Base-by-base conservation (phyloP, 2,113 vertebrate genomes). In the Lophochroa leadbeateri region DNA sequence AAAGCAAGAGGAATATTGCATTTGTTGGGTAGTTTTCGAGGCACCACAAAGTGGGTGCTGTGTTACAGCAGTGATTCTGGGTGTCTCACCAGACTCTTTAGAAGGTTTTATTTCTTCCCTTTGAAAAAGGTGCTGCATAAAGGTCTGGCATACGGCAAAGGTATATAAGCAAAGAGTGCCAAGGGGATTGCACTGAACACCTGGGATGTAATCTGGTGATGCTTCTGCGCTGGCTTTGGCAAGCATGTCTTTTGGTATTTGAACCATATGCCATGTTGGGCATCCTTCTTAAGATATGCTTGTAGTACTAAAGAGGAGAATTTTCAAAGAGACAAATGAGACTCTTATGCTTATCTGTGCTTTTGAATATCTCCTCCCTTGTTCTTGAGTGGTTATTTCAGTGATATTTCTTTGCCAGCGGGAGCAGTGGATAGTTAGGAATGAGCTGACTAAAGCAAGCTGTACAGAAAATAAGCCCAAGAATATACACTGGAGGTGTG, bases 101-200 rank as follows among this genome's bases (percentile, higher is more conserved):
- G 57, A 70, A 60, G 21, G 6, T 93, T 93, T 86, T 7, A 47
- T 72, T 85, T 84, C 41, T 83, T 57, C 18, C n/a, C 11, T 67
- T 84, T 71, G 39, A 70, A 46, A 79, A 85, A 75, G 20, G 10
- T 86, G 60, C 50, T 74, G 55, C 47, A 21, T 31, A 37, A 88
- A 4, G 14, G 17, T 71, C 14, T 80, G 49, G 33, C 17, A 24
- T 52, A 49, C 2, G 49, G 39, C 27, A 57, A 55, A 58, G n/a
- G 1, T 4, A 2, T 43, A 47, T 6, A 44, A 78, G 49, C n/a
- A 55, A 33, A 74, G 12, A 13, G 12, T 23, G 17, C 52, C 18
- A 0, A 0, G 14, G 20, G 61, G 31, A 69, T 47, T 14, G 18
- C 9, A 19, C 8, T 21, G 29, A 57, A 28, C 47, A 60, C 35